These are phyloP conservation scores for Maccullochella peelii DNA, from an alignment of 2,113 vertebrate species.

Conservation along the genomic window DNA sequence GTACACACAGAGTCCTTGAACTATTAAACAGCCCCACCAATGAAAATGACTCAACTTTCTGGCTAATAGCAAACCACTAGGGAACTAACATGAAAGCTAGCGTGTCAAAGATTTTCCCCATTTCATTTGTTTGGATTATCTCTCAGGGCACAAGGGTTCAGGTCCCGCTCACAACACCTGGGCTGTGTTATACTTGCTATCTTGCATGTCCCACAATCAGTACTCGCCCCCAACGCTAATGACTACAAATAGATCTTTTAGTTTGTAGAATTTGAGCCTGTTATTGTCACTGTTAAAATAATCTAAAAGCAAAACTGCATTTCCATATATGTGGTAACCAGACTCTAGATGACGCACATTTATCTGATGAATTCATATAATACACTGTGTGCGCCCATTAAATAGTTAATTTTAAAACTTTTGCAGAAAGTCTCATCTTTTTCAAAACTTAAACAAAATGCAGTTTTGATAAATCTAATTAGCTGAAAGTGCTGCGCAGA, in stretches of 20 bases:
- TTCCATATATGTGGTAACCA: not conserved
- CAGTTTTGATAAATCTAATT: not conserved
- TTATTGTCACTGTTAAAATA: no score
- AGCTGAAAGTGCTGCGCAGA: not conserved
- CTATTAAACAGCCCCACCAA: conserved; percentile 31
- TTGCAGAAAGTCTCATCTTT: not conserved
- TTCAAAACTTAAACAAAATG: not conserved
- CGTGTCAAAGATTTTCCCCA: not conserved
- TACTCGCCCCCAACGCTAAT: not conserved
- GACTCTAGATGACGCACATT: not conserved
- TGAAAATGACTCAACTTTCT: conserved; percentile 8
- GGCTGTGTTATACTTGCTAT: not conserved
- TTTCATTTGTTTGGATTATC: conserved; percentile 20
- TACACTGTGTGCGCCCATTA: not conserved
- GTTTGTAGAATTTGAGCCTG: not conserved
- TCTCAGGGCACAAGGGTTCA: not conserved
- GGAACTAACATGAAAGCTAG: conserved; percentile 19
- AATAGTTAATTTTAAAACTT: not conserved
- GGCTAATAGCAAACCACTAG: conserved; percentile 18
- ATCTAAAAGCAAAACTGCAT: not conserved
- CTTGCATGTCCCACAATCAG: not conserved
- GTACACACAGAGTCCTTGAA: conserved; percentile 1
- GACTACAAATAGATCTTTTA: not conserved
- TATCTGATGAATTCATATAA: not conserved
- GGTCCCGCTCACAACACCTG: not conserved